Percentiles rank a stretch among this genome's conserved stretches.
phyloP scores from a whole-genome alignment of 2,888 invertebrate species.

The Drosophila macrothrix region DNA sequence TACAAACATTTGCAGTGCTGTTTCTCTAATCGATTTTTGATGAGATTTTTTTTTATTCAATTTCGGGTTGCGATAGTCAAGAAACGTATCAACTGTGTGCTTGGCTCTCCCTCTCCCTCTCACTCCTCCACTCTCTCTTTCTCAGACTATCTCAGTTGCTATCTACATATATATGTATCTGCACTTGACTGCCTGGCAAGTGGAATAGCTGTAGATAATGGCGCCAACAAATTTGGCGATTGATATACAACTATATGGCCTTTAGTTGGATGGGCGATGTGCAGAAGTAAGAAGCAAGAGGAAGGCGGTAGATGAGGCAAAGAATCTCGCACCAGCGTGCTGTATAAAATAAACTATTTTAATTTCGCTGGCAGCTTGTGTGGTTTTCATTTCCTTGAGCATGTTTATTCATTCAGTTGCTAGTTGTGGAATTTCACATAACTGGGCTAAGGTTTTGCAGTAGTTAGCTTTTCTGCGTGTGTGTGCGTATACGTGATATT shows the following conservation, averaged over 20 bases:
- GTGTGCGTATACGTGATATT: conserved; percentile 1
- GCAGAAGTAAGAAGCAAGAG: neutral
- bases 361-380: conserved; percentile 55
- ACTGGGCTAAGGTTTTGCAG: conserved; percentile 30
- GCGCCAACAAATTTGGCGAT: conserved; percentile 56
- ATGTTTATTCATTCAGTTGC: conserved; percentile 46
- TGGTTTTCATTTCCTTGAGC: conserved; percentile 60
- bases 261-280: neutral
- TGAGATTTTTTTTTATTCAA: conserved; percentile 79
- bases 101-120: neutral
- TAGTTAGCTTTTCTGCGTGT: conserved; percentile 23
- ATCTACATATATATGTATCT: conserved; percentile 7
- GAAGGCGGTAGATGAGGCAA: neutral
- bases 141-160: neutral
- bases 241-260: conserved; percentile 18
- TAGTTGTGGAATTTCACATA: conserved; percentile 21
- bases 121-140: neutral
- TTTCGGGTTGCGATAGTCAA: conserved; percentile 73
- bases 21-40: conserved; percentile 76
- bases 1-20: conserved; percentile 24
- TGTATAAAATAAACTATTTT: conserved; percentile 48
- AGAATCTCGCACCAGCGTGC: neutral
- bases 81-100: conserved; percentile 51
- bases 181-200: conserved; percentile 25
- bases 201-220: conserved; percentile 60